These are phyloP conservation scores for Anastatus disparis DNA, from an alignment of 1,140 invertebrate genomes.

Conservation along the genomic window DNA sequence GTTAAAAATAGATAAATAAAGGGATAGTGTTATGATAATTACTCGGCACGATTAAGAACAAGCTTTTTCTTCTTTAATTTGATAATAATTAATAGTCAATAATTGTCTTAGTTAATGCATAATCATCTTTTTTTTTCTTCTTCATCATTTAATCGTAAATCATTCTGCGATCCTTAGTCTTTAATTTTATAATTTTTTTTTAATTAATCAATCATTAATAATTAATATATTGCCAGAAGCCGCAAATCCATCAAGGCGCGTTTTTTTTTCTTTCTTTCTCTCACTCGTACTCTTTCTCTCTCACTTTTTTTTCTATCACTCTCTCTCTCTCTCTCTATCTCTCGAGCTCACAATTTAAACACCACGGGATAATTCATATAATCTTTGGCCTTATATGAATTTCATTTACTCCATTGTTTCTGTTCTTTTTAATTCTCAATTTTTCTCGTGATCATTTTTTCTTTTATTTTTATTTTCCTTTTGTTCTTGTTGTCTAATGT, in stretches of 20 bases:
- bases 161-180: constrained; percentile 40
- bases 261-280: constrained; percentile 23
- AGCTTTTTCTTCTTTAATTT: constrained; percentile 43
- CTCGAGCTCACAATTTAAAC: neutral
- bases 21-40: neutral
- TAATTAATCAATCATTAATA: constrained; percentile 38
- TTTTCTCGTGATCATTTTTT: too few relatives aligned
- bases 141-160: too few relatives aligned
- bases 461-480: neutral
- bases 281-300: constrained; percentile 15
- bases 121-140: constrained; percentile 40
- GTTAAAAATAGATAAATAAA: neutral
- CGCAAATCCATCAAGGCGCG: constrained; percentile 40
- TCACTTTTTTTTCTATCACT: constrained; percentile 8
- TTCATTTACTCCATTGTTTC: constrained; percentile 30
- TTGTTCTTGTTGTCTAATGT: constrained; percentile 25
- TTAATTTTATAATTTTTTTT: constrained; percentile 42
- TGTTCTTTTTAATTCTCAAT: constrained; percentile 11
- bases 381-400: constrained; percentile 33
- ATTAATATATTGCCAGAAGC: constrained; percentile 43
- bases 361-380: constrained; percentile 32
- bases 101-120: constrained; percentile 38
- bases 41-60: constrained; percentile 35
- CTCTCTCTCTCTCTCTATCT: neutral
- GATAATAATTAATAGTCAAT: constrained; percentile 43